These are phyloP conservation scores for Pogonomyrmex californicus DNA, from an alignment of 1,140 invertebrate species.

Conservation along the genomic window DNA sequence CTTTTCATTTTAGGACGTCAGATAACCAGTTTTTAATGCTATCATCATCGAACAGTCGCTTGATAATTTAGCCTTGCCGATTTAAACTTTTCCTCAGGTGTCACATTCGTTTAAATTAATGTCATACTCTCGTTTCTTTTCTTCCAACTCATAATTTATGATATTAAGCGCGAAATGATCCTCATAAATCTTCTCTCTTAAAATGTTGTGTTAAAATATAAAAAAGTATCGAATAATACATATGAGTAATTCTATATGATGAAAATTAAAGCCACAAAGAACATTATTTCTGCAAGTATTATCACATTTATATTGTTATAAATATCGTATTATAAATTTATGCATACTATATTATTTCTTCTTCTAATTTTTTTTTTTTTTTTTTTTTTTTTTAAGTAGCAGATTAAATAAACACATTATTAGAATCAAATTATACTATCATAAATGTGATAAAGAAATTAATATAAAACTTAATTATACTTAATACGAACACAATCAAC, in stretches of 20 bases:
- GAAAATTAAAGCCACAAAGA: not conserved
- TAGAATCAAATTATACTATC: not conserved
- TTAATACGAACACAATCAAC: not conserved
- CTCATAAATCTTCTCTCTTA: not conserved
- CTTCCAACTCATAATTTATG: not conserved
- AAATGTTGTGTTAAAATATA: not conserved
- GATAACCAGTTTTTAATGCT: not conserved
- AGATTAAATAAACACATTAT: not conserved
- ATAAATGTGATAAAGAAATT: not conserved
- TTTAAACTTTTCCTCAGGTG: not conserved
- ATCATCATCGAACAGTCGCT: not conserved
- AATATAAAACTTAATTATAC: not conserved
- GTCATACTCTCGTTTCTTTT: too few species aligned
- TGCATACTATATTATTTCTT: not conserved
- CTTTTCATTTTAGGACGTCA: conserved; percentile 37
- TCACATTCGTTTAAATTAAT: not conserved
- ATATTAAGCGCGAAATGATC: conserved; percentile 2
- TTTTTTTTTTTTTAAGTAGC: too few species aligned
- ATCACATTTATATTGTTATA: not conserved
- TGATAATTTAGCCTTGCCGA: conserved; percentile 1
- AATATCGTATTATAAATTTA: not conserved
- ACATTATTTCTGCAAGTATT: not conserved
- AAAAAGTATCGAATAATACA: not conserved
- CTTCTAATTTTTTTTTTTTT: too few species aligned
- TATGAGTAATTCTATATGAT: not conserved